A percentile compares a stretch with the other conserved stretches of the same genome.
Evolutionary conservation across 2,113 vertebrate genomes (phyloP).

Genomic region (Ariopsis seemanni): DNA sequence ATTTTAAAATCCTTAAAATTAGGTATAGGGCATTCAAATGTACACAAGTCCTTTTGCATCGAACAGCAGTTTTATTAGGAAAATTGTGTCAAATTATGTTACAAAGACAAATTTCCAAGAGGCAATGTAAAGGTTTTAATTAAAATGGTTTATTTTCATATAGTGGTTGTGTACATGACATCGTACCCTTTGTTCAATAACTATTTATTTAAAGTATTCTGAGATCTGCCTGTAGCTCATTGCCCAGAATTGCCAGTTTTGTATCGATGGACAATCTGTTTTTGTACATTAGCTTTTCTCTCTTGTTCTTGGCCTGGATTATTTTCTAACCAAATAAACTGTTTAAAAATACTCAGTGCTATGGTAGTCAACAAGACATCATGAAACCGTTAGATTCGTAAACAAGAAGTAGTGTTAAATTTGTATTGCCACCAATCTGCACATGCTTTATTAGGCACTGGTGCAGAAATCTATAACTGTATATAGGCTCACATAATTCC

Average conservation of each 20-base stretch:
- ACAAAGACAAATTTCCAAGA: constrained; percentile 18
- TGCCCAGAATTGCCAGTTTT: constrained; percentile 36
- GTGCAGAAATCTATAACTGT: neutral
- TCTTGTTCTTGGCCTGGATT: constrained; percentile 42
- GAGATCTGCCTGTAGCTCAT: constrained; percentile 32
- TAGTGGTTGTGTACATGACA: constrained; percentile 34
- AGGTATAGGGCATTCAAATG: neutral
- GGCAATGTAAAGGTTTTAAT: constrained; percentile 4
- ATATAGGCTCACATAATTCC: neutral
- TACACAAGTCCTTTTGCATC: constrained; percentile 16
- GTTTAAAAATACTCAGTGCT: constrained; percentile 11
- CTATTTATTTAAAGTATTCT: constrained; percentile 1
- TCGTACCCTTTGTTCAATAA: constrained; percentile 16
- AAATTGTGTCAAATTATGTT: constrained; percentile 21
- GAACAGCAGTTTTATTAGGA: constrained; percentile 20
- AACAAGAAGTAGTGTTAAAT: neutral
- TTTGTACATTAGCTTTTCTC: constrained; percentile 43
- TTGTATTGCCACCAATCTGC: neutral
- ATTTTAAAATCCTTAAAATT: neutral
- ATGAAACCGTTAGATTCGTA: neutral
- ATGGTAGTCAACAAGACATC: neutral
- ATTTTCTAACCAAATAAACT: constrained; percentile 41
- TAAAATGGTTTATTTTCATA: constrained; percentile 39
- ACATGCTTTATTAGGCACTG: neutral
- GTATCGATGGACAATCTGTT: constrained; percentile 39